These are phyloP conservation scores for Sciurus vulgaris DNA, from an alignment of 2,797 vertebrate species.

Conservation along the genomic window DNA sequence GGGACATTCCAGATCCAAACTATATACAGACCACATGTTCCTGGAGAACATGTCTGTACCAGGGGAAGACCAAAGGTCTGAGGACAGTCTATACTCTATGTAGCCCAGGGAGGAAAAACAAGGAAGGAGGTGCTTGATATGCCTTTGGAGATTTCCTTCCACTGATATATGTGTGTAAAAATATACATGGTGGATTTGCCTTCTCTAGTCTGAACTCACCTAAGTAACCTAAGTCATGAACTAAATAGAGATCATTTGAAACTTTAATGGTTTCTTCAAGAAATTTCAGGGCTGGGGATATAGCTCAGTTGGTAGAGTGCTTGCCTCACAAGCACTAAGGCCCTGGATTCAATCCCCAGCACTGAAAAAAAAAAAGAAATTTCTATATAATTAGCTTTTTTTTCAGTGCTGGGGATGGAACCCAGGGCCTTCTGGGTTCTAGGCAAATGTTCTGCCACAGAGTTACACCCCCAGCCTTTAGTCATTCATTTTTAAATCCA, in stretches of 20 bases:
- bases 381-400: neutral
- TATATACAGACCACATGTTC: neutral
- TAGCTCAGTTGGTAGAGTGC: too few species aligned
- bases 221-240: conserved; percentile 4
- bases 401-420: neutral
- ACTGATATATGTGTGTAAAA: conserved; percentile 20
- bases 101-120: neutral
- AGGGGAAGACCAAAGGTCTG: neutral
- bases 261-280: conserved; percentile 1
- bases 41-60: neutral
- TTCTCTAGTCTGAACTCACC: conserved; percentile 43
- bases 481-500: conserved; percentile 43
- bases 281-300: neutral
- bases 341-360: too few species aligned
- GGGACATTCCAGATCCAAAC: too few species aligned
- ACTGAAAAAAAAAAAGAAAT: neutral
- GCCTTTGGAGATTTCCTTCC: neutral
- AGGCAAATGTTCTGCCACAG: neutral
- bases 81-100: neutral
- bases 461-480: neutral
- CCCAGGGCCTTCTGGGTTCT: neutral
- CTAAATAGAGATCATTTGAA: conserved; percentile 33
- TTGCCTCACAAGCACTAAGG: too few species aligned
- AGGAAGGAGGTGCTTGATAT: neutral
- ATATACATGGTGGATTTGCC: neutral